Base-by-base conservation (phyloP, 2,888 invertebrate genomes). In the Drosophila dives region DNA sequence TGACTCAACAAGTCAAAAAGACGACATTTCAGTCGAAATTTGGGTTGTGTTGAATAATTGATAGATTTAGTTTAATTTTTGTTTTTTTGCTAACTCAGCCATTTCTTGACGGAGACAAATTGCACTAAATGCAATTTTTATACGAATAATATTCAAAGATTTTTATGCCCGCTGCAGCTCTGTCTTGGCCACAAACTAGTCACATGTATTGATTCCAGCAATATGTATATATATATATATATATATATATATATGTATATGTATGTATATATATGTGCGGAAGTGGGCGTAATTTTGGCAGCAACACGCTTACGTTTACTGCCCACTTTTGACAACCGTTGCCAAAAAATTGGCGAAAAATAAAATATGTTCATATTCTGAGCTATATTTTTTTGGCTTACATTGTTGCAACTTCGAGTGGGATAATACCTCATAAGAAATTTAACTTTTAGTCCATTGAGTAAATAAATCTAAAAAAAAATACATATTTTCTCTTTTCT, bases 1-100 rank as follows among this genome's bases (percentile, higher is more conserved):
- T 64, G 65, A 60, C 78, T 77, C 51, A 45, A 42, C 73, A 73
- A 81, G 68, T 73, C 73, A 17, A 23, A 20, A 76, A 32, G 45
- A 4, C 12, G 58, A 23, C 29, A 3, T 15, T 45, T 45, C 7
- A 2, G 20, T 42, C 32, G 56, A 10, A 20, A 15, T 59, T 42
- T 34, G 12, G 10, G 6, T 29, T 49, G 32, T 49, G 48, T 12
- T 36, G 48, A 34, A 59, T 64, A 48, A 58, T 64, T 64, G 20
- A 33, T 29, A 11, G 32, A 45, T 12, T 32, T 23, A 23, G 1
- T 23, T 23, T 23, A 2, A 5, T 50, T 50, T n/a, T 5, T n/a
- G n/a, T 42, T 11, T 53, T 20, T 29, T n/a, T 20, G 49, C 29
- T 58, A 23, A 49, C 48, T 12, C 15, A 45, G 2, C 45, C 45